phyloP scores from a whole-genome alignment of 2,113 vertebrate species.

The Mormoops blainvillei region DNA sequence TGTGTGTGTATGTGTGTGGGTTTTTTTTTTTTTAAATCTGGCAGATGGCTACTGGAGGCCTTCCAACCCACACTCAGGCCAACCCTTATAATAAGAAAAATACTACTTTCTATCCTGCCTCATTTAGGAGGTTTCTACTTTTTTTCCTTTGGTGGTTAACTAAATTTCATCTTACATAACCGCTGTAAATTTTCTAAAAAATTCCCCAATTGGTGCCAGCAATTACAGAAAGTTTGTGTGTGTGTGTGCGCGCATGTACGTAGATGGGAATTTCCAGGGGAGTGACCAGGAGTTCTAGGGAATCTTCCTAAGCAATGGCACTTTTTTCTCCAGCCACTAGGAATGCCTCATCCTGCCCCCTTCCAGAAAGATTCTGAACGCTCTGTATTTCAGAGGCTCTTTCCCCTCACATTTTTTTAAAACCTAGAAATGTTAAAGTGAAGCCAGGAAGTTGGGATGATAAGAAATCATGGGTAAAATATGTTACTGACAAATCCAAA shows the following conservation, averaged over 20 bases:
- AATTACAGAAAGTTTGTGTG: neutral
- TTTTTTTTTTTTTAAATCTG: slow-evolving; percentile 3
- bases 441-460: neutral
- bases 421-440: neutral
- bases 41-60: slow-evolving; percentile 54
- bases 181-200: slow-evolving; percentile 39
- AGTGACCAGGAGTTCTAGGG: neutral
- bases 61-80: slow-evolving; percentile 51
- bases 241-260: too few species aligned
- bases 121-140: slow-evolving; percentile 54
- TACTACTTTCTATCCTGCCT: slow-evolving; percentile 53
- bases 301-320: neutral
- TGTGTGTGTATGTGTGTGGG: neutral
- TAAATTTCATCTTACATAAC: slow-evolving; percentile 60
- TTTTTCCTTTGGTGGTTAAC: slow-evolving; percentile 45
- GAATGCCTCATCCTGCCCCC: neutral
- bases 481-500: neutral
- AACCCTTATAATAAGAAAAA: slow-evolving; percentile 69
- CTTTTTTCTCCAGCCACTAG: neutral
- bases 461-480: neutral
- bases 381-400: neutral
- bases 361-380: neutral
- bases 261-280: neutral
- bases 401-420: neutral
- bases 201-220: neutral